These are phyloP conservation scores for Upupa epops DNA, from an alignment of 2,113 vertebrate genomes.

Conservation along the genomic window DNA sequence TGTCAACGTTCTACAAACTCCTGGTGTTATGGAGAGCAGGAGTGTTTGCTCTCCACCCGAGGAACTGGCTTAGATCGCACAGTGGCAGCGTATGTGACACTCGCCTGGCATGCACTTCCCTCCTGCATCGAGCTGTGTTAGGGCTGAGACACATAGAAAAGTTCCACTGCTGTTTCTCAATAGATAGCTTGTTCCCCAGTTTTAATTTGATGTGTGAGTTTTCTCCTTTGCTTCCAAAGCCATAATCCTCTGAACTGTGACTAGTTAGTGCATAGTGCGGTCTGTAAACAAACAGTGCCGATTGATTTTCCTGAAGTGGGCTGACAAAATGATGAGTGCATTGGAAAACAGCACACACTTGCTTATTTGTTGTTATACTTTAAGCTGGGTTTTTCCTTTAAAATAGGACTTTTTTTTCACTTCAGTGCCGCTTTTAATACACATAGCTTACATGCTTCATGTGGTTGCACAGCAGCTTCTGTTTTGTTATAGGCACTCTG, in stretches of 20 bases:
- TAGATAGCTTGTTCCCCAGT: background rate
- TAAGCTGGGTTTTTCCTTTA: background rate
- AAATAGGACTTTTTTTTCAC: background rate
- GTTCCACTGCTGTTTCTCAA: background rate
- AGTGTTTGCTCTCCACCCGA: background rate
- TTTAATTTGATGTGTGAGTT: background rate
- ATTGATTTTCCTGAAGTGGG: constrained; percentile 59
- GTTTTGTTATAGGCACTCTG: background rate
- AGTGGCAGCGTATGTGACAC: fast-evolving
- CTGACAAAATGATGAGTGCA: constrained; percentile 37
- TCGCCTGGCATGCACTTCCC: background rate
- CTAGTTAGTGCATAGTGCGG: background rate
- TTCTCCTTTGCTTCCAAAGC: background rate
- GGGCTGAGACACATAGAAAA: fast-evolving
- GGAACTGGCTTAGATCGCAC: background rate
- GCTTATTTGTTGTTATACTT: constrained; percentile 1
- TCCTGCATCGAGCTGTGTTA: fast-evolving
- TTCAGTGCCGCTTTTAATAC: background rate
- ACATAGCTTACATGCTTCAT: background rate
- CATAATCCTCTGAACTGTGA: background rate
- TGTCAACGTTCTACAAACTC: background rate
- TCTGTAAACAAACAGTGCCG: background rate
- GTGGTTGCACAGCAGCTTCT: background rate
- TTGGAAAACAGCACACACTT: constrained; percentile 6
- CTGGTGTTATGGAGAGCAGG: fast-evolving